A percentile compares a stretch with the other conserved stretches of the same genome.
Conservation (phyloP, 2,888 invertebrate genomes). For the Cenopis cana region DNA sequence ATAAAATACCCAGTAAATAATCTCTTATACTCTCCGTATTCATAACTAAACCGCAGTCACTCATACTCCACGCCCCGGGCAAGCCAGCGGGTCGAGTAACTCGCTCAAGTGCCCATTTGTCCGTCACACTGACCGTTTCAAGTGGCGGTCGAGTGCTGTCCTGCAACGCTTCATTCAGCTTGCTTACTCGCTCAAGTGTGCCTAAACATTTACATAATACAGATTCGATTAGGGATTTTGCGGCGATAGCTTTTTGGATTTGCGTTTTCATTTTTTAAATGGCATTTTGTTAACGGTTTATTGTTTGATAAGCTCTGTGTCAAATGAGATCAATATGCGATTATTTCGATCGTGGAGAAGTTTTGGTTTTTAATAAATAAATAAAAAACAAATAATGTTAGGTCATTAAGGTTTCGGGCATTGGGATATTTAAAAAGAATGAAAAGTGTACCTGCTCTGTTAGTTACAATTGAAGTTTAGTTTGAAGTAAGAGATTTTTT, state of each 20-base stretch:
- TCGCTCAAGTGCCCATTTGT: conserved; percentile 77
- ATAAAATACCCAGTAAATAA: background rate
- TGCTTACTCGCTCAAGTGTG: conserved; percentile 48
- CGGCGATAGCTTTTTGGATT: conserved; percentile 13
- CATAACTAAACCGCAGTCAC: conserved; percentile 29
- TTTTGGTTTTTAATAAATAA: no score
- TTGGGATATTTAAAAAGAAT: no score
- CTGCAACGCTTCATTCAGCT: conserved; percentile 65
- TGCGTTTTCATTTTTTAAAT: background rate
- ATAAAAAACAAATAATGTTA: no score
- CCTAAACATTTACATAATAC: conserved; percentile 45
- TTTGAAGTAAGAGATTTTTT: no score
- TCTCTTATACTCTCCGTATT: background rate
- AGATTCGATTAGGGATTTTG: conserved; percentile 28
- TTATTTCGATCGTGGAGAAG: no score
- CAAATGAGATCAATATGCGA: background rate
- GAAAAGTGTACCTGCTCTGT: no score
- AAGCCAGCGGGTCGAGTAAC: conserved; percentile 64
- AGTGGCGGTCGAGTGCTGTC: conserved; percentile 62
- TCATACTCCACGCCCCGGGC: conserved; percentile 50
- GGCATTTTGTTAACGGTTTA: background rate
- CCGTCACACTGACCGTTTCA: conserved; percentile 71
- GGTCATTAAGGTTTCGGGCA: no score
- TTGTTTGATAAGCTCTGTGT: background rate
- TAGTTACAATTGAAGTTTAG: no score